Percentiles rank a stretch among this genome's conserved stretches.
phyloP scores from a whole-genome alignment of 2,888 invertebrate species.

The Drosophila putrida region DNA sequence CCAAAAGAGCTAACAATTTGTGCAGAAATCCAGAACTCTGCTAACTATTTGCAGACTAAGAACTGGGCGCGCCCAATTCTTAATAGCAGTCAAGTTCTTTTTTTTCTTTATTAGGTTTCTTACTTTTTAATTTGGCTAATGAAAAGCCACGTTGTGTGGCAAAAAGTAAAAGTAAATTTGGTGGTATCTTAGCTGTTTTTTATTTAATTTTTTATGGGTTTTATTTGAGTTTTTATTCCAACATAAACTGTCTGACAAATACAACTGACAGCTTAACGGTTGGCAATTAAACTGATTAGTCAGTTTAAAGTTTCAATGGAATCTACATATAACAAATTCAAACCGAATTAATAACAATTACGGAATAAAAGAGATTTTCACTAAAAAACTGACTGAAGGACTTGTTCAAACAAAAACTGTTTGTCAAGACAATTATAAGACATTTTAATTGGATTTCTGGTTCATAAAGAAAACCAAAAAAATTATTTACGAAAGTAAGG shows the following conservation, averaged over 20 bases:
- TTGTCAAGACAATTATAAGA: conserved; percentile 7
- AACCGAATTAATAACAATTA: conserved; percentile 33
- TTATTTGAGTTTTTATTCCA: conserved; percentile 18
- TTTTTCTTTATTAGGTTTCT: neutral
- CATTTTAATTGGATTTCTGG: conserved; percentile 35
- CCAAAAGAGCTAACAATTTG: conserved; percentile 10
- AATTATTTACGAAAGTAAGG: too few relatives aligned
- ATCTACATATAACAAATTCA: conserved; percentile 25
- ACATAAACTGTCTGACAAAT: neutral
- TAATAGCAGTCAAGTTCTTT: conserved; percentile 25
- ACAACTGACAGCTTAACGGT: conserved; percentile 41
- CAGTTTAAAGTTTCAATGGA: conserved; percentile 33
- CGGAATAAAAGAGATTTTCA: neutral
- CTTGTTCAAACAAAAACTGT: neutral
- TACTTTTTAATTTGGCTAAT: conserved; percentile 49
- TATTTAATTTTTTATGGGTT: conserved; percentile 14
- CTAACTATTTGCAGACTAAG: conserved; percentile 44
- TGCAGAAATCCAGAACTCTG: neutral
- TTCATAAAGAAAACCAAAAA: neutral
- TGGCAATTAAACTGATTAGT: conserved; percentile 72
- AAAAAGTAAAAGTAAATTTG: conserved; percentile 59
- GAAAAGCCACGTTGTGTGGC: conserved; percentile 35
- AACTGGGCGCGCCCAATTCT: conserved; percentile 36
- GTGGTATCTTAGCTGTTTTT: conserved; percentile 39
- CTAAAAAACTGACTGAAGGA: neutral